These are phyloP conservation scores for Oscheius sp. DNA, from an alignment of 2,888 invertebrate genomes.

Conservation along the genomic window DNA sequence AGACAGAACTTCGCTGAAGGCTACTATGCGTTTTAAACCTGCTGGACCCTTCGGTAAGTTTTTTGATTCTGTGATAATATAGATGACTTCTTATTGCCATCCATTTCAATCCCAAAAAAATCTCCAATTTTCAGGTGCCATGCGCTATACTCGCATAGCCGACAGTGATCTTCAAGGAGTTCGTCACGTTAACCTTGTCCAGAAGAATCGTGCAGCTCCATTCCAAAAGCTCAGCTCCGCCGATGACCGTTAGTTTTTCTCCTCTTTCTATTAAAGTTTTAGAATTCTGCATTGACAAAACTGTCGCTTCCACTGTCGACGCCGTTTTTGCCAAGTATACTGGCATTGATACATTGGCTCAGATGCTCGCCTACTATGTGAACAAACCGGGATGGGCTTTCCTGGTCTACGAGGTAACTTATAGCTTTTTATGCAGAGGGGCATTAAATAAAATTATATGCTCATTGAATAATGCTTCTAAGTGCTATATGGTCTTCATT, in stretches of 20 bases:
- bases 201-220: neutral
- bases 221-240: neutral
- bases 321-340: slow-evolving; percentile 40
- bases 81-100: neutral
- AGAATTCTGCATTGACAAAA: slow-evolving; percentile 47
- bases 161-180: slow-evolving; percentile 1
- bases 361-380: slow-evolving; percentile 41
- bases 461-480: too few relatives aligned
- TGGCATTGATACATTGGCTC: slow-evolving; percentile 36
- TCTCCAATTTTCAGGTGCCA: neutral
- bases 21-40: slow-evolving; percentile 39
- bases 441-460: too few relatives aligned
- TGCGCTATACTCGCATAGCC: slow-evolving; percentile 3
- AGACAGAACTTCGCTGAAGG: slow-evolving; percentile 44
- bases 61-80: neutral
- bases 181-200: neutral
- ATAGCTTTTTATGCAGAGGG: too few relatives aligned
- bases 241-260: neutral
- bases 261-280: neutral
- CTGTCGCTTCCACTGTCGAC: slow-evolving; percentile 37
- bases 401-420: slow-evolving; percentile 40
- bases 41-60: slow-evolving; percentile 18
- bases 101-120: neutral
- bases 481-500: too few relatives aligned
- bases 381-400: slow-evolving; percentile 54